Conservation (phyloP, 2,888 invertebrate genomes). For the Sinohyriopsis cumingii region DNA sequence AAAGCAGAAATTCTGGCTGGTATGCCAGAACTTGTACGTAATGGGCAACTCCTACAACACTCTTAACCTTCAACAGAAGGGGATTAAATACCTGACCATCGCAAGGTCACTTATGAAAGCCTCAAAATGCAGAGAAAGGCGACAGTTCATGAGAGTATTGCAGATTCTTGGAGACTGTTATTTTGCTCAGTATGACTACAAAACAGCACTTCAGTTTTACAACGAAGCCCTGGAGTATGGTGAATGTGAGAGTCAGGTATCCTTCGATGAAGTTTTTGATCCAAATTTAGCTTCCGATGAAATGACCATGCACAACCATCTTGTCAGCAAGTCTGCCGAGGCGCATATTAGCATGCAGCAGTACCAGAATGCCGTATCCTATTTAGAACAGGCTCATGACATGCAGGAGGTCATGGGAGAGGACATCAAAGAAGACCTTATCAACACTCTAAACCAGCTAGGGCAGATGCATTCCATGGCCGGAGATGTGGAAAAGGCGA, state of each 20-base stretch:
- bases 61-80: conserved; percentile 65
- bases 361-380: conserved; percentile 66
- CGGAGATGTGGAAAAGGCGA: conserved; percentile 69
- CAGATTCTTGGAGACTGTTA: conserved; percentile 67
- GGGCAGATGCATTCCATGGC: conserved; percentile 68
- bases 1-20: conserved; percentile 67
- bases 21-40: conserved; percentile 67
- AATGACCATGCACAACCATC: conserved; percentile 68
- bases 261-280: conserved; percentile 50
- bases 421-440: conserved; percentile 69
- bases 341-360: conserved; percentile 69
- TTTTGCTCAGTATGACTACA: conserved; percentile 66
- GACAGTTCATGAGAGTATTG: conserved; percentile 63
- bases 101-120: conserved; percentile 61
- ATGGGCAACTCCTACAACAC: conserved; percentile 68
- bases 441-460: conserved; percentile 64
- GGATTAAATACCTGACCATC: conserved; percentile 64
- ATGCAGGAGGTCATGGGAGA: conserved; percentile 68
- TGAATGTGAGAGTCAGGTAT: conserved; percentile 51
- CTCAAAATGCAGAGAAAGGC: conserved; percentile 49
- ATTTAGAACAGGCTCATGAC: conserved; percentile 69
- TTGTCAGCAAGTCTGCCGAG: conserved; percentile 68
- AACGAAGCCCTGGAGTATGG: conserved; percentile 67
- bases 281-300: conserved; percentile 55
- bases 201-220: conserved; percentile 64